phyloP scores from a whole-genome alignment of 2,888 invertebrate species.

The Cyclophora albipunctata region DNA sequence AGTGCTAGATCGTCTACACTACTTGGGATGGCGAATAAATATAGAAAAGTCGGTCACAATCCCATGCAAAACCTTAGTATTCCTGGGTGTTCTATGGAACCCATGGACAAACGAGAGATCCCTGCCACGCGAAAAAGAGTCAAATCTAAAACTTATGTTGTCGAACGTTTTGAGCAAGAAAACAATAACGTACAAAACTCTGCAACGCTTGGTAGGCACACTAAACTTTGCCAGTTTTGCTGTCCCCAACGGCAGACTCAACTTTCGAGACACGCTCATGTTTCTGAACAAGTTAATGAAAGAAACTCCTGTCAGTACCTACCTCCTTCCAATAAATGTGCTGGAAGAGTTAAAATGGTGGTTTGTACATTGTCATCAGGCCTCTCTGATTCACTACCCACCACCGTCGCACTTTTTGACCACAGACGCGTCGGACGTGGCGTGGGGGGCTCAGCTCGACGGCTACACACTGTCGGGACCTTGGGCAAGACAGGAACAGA shows the following conservation, averaged over 20 bases:
- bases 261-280: neutral
- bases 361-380: neutral
- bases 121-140: neutral
- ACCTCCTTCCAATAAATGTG: neutral
- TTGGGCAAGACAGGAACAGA: neutral
- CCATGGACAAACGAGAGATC: neutral
- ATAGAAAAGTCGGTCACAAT: no score
- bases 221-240: conserved; percentile 6
- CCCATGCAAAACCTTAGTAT: no score
- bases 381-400: neutral
- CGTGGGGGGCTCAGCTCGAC: conserved; percentile 6
- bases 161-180: neutral
- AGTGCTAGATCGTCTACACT: no score
- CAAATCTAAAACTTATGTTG: neutral
- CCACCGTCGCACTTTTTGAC: conserved; percentile 2
- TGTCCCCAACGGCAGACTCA: conserved; percentile 1
- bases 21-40: no score
- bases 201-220: conserved; percentile 1
- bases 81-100: no score
- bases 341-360: neutral
- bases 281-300: neutral
- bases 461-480: neutral
- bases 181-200: neutral
- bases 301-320: neutral
- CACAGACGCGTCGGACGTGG: conserved; percentile 4